Base-by-base conservation (phyloP, 2,888 invertebrate species). In the Eupithecia exiguata region DNA sequence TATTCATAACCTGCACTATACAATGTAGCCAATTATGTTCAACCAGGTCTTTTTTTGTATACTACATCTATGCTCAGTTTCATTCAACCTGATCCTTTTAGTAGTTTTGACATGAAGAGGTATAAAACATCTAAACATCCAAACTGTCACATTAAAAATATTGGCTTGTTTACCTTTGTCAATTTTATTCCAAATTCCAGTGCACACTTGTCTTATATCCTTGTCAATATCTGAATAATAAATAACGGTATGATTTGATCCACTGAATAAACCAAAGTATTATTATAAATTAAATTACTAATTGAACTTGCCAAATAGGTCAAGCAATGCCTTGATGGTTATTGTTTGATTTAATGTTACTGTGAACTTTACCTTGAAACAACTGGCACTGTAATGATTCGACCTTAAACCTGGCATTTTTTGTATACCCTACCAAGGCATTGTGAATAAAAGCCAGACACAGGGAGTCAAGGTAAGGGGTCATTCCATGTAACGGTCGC, bases 341-440 rank as follows among this genome's bases (percentile, higher is more conserved):
- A 58, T 58, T 58, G 58, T 58, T 58, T 58, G 58, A 58, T 62
- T 62, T 5, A 35, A 35, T 62, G 16, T 14, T 18, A 9, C 62
- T 62, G 35, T 35, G 35, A 62, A 25, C 58, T 58, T 58, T 53
- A 53, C 53, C 53, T 53, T 62, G 35, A 62, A 62, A 18, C 18
- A 35, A 35, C 62, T 62, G 35, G 62, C 35, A 35, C 62, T 35
- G 18, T 35, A 62, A 30, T 35, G 18, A 35, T 7, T 18, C 2
- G 7, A 62, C 62, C 62, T 62, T 62, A 30, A 62, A 62, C 30
- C 62, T 35, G 62, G 18, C 35, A 18, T 35, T 62, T 62, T 62
- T 62, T 35, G 62, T 35, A 62, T 62, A 18, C 35, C 18, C 58
- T 25, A 1, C 62, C 35, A 62, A 62, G 62, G 62, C 35, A 18